Evolutionary conservation across 1,140 invertebrate genomes (phyloP), one percentile per base, ranked within the genome.

Genomic region (Atopsyche davidsoni): DNA sequence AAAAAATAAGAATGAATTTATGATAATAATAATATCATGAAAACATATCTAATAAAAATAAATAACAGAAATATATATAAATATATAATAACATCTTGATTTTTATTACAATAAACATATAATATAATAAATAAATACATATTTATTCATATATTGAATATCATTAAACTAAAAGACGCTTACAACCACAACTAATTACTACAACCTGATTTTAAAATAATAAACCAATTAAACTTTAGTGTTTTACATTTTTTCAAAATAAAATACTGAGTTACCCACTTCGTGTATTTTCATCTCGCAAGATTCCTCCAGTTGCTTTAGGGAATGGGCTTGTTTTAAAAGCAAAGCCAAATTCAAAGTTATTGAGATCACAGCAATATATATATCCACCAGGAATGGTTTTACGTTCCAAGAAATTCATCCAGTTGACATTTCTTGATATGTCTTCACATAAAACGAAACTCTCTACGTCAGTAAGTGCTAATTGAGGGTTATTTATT

Each of bases 401-500:
- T 21, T 58, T 50, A 60, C 65, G 64, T 11, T 57, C 41, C 32
- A 57, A 35, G 28, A 53, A 52, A 31, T 57, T 57, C 19, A 59
- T 41, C 57, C 57, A 70, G 22, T 55, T 34, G 7, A 63, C 59
- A 23, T 64, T 22, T 34, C 53, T 24, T 39, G 66, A 69, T 7
- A 67, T 59, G 23, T 70, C 67, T 28, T 43, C 40, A 47, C 68
- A 70, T 0, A 59, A 48, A 2, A 64, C 46, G 19, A 65, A 52
- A 1, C 32, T 41, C 6, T 31, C 17, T 2, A 58, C 60, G 2
- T 67, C 58, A 2, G 47, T 19, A 3, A 46, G 28, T n/a, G 41
- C 39, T 23, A 68, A 35, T 19, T 64, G 57, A 1, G 66, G 68
- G 23, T 66, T 53, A 40, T 70, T 70, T 1, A 69, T 58, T 47